Evolutionary conservation across 2,888 invertebrate species (phyloP), one percentile per base, ranked within the genome.

Genomic region (Chymomyza amoena): DNA sequence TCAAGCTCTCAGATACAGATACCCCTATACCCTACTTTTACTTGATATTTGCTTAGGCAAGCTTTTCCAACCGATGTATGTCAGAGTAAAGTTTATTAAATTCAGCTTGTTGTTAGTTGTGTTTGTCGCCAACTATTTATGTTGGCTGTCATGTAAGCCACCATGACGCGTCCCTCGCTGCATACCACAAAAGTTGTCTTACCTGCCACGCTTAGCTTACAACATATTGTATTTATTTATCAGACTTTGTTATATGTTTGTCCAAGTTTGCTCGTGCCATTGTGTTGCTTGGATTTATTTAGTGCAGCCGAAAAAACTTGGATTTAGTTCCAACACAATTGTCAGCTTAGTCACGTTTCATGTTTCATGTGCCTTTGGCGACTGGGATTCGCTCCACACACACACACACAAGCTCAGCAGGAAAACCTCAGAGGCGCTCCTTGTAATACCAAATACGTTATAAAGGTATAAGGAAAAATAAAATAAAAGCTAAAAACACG

Each of bases 141-240:
- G 88, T 86, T 72, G 71, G 77, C 72, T 79, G 84, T 87, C 88
- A 75, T 84, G 83, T 80, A 71, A 7, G 32, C 9, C 0, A 25
- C 25, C 25, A 25, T n/a, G n/a, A n/a, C 25, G 25, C 25, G 36
- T 36, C 7, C 9, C n/a, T n/a, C 36, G 18, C 56, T 57, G 25
- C 70, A 62, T 25, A 6, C 16, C 10, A 18, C 63, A 52, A 60
- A 56, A 56, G 32, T n/a, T n/a, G n/a, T 20, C 54, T 54, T 6
- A 54, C 16, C 54, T 54, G 54, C 20, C 54, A 18, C 16, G 54
- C 54, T 20, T n/a, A 16, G 16, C 54, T 16, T 16, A n/a, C 20
- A 20, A 20, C 54, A 54, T 16, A 16, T 20, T 54, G 16, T 54
- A 18, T 54, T 54, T 54, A 45, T 45, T 45, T 45, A 45, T 10